These are phyloP conservation scores for Colinus virginianus DNA, from an alignment of 2,113 vertebrate genomes.

Conservation along the genomic window DNA sequence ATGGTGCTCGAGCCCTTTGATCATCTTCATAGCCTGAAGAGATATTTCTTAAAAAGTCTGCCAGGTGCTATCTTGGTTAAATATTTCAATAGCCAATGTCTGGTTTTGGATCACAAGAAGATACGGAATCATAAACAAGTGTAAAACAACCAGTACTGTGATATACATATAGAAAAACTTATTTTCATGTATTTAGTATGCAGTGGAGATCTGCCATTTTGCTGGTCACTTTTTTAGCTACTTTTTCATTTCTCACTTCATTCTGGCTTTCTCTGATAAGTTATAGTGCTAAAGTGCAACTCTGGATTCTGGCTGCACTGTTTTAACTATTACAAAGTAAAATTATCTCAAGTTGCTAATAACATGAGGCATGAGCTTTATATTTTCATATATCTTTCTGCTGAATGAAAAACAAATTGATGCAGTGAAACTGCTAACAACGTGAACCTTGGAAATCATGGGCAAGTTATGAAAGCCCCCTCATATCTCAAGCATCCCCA, in stretches of 20 bases:
- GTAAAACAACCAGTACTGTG: background rate
- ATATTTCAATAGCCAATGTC: background rate
- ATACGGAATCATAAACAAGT: background rate
- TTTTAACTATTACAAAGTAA: background rate
- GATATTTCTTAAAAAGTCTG: background rate
- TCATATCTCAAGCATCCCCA: constrained; percentile 69
- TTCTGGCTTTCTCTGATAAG: background rate
- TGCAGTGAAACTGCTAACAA: constrained; percentile 60
- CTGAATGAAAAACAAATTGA: background rate
- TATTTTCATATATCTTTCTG: constrained; percentile 35
- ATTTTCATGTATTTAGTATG: background rate
- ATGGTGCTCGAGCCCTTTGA: background rate
- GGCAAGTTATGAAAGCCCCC: constrained; percentile 71
- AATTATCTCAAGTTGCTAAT: constrained; percentile 17
- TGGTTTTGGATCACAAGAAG: background rate
- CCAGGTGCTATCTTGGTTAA: background rate
- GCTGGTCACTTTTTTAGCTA: background rate
- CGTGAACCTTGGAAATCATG: constrained; percentile 52
- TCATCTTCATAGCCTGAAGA: background rate
- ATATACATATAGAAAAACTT: background rate
- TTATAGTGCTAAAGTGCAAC: background rate
- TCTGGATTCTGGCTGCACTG: background rate
- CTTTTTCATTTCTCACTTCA: background rate
- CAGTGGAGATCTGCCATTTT: background rate
- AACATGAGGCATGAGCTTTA: background rate